A percentile compares a stretch with the other conserved stretches of the same genome.
Evolutionary conservation across 2,113 vertebrate species (phyloP).

Genomic region (Crotophaga sulcirostris): DNA sequence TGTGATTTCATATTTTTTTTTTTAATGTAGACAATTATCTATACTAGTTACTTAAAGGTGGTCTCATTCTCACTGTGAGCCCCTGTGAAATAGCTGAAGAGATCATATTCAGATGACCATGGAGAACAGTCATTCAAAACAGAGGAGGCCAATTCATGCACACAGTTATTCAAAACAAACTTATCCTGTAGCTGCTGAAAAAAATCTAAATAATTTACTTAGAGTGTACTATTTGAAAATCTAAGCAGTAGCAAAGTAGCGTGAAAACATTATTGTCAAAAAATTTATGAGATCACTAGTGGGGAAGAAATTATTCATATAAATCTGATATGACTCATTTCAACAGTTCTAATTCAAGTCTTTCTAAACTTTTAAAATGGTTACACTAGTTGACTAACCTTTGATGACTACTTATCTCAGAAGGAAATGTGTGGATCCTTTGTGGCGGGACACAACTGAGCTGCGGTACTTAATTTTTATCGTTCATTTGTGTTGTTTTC

Average conservation of each 20-base stretch:
- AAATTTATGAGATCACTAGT: not conserved
- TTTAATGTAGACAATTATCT: not conserved
- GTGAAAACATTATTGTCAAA: conserved; percentile 22
- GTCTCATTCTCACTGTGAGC: not conserved
- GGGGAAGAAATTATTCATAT: conserved; percentile 31
- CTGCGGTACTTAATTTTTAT: not conserved
- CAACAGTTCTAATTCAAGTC: not conserved
- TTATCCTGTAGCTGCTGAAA: not conserved
- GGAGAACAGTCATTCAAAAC: not conserved
- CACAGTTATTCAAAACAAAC: not conserved
- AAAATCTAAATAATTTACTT: conserved; percentile 17
- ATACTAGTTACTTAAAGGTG: not conserved
- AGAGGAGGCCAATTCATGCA: not conserved
- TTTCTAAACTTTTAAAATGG: not conserved
- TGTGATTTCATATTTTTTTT: too few species aligned
- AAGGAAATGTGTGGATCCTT: not conserved
- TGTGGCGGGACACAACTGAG: not conserved
- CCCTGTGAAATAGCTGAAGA: not conserved
- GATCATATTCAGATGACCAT: not conserved
- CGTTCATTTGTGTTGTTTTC: not conserved
- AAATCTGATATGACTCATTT: not conserved
- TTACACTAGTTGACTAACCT: not conserved
- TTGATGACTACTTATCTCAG: not conserved
- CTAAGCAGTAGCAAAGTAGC: conserved; percentile 1
- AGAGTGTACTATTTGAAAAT: not conserved